These are phyloP conservation scores for Leptogaster cylindrica DNA, from an alignment of 2,888 invertebrate genomes.

Conservation along the genomic window DNA sequence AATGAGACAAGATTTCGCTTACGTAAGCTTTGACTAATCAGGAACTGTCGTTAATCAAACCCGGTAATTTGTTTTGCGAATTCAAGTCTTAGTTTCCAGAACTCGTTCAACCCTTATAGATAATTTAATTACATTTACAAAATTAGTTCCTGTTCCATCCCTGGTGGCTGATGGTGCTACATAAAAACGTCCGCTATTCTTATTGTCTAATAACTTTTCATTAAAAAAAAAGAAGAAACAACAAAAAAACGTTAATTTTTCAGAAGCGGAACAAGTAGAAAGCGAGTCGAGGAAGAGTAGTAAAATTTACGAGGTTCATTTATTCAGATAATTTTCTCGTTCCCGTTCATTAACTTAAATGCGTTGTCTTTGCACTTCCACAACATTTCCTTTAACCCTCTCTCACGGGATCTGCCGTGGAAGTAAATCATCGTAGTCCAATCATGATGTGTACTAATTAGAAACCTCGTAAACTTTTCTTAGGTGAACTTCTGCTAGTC, in stretches of 20 bases:
- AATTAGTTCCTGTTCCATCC: no score
- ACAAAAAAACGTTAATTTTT: background rate
- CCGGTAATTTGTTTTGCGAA: no score
- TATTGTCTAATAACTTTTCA: background rate
- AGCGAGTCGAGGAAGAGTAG: background rate
- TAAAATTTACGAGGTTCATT: background rate
- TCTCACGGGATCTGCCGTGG: background rate
- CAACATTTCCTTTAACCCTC: constrained; percentile 16
- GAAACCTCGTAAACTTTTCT: background rate
- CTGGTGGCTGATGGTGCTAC: no score
- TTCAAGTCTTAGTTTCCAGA: no score
- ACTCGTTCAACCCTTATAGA: no score
- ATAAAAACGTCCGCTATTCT: no score
- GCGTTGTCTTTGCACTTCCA: constrained; percentile 6
- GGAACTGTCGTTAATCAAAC: no score
- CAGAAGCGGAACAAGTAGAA: background rate
- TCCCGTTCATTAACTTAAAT: constrained; percentile 32
- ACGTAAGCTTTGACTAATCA: no score
- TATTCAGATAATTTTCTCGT: constrained; percentile 5
- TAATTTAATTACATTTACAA: no score
- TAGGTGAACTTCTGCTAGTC: constrained; percentile 18
- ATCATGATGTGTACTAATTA: constrained; percentile 15
- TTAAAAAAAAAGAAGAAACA: background rate
- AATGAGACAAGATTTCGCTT: no score
- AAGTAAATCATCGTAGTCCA: constrained; percentile 15